Percentiles rank a stretch among this genome's conserved stretches.
These are phyloP conservation scores for Dione vanillae DNA, from an alignment of 2,888 invertebrate species.

Conservation along the genomic window DNA sequence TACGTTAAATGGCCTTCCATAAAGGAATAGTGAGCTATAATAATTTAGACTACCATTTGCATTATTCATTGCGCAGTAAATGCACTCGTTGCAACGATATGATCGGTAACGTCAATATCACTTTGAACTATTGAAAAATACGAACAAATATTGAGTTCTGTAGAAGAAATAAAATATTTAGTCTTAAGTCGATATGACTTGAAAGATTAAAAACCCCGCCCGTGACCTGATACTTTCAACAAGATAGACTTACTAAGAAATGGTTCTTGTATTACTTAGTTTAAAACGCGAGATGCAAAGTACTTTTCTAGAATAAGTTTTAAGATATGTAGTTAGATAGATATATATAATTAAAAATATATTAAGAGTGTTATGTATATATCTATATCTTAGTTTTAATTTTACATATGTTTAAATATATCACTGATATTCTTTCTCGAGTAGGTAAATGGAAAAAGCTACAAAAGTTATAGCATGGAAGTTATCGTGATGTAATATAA, in stretches of 20 bases:
- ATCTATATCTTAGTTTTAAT: no score
- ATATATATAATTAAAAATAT: no score
- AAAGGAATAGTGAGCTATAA: background rate
- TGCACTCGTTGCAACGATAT: conserved; percentile 22
- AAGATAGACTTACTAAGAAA: background rate
- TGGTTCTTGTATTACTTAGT: background rate
- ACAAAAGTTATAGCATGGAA: no score
- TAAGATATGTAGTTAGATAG: no score
- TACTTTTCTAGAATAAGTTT: background rate
- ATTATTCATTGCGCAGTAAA: background rate
- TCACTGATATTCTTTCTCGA: no score
- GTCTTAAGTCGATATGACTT: background rate
- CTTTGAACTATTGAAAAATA: conserved; percentile 24
- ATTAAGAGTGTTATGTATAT: no score
- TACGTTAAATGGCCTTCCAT: background rate
- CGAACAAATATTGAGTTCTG: background rate
- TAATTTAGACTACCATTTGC: background rate
- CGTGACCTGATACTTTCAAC: background rate
- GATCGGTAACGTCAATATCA: conserved; percentile 31
- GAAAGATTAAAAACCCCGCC: background rate
- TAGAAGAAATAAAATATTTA: background rate
- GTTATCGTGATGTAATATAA: no score
- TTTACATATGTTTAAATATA: no score
- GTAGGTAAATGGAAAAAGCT: no score
- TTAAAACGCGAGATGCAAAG: background rate